These are phyloP conservation scores for Haliclystus octoradiatus DNA, from an alignment of 30 jellyfish, hydroid and myxozoan genomes.

Conservation along the genomic window DNA sequence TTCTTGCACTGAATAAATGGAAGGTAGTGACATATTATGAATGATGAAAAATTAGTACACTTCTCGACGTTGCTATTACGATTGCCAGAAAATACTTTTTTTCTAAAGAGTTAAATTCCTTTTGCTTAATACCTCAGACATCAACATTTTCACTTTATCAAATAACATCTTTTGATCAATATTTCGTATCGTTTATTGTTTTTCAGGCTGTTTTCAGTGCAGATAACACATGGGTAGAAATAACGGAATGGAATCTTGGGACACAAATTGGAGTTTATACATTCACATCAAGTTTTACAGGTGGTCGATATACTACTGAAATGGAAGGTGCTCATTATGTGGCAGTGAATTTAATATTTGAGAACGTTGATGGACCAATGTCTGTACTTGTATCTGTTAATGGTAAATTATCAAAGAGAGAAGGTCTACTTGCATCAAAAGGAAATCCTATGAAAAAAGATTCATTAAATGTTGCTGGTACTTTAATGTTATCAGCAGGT, in stretches of 20 bases:
- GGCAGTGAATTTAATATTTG: slow-evolving; percentile 54
- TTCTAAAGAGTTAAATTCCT: too few relatives aligned
- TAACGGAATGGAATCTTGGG: slow-evolving; percentile 30
- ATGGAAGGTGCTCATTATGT: slow-evolving; percentile 55
- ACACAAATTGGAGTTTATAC: slow-evolving; percentile 42
- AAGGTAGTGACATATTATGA: too few relatives aligned
- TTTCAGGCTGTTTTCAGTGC: slow-evolving; percentile 38
- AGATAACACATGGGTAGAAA: slow-evolving; percentile 55
- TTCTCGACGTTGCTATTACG: too few relatives aligned
- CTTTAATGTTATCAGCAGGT: slow-evolving; percentile 49
- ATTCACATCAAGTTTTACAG: slow-evolving; percentile 17
- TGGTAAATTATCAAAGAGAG: slow-evolving; percentile 61
- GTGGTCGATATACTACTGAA: slow-evolving; percentile 66
- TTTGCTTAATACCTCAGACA: too few relatives aligned
- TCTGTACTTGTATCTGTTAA: slow-evolving; percentile 49
- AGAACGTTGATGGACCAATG: slow-evolving; percentile 45
- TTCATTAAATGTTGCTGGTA: slow-evolving; percentile 64
- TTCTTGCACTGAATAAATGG: too few relatives aligned
- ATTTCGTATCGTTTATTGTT: too few relatives aligned
- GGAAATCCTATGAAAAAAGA: slow-evolving; percentile 71
- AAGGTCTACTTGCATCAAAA: slow-evolving; percentile 59
- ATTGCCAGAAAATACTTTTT: too few relatives aligned
- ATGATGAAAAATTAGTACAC: too few relatives aligned
- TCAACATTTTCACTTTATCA: too few relatives aligned
- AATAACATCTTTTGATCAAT: too few relatives aligned